These are phyloP conservation scores for Pterois miles DNA, from an alignment of 2,797 vertebrate genomes.

Conservation along the genomic window DNA sequence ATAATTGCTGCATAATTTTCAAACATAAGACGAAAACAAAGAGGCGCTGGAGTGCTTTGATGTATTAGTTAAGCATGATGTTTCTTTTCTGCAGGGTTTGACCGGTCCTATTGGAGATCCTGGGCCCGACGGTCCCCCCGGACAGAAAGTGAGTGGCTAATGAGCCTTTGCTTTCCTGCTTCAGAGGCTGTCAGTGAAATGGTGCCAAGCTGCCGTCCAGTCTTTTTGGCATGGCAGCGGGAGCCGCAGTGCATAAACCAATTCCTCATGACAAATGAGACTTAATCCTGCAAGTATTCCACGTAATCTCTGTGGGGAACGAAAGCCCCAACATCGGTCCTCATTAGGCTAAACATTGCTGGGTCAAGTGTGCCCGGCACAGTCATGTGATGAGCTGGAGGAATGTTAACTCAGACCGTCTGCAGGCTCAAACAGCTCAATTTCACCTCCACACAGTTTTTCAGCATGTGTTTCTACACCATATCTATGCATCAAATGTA, in stretches of 20 bases:
- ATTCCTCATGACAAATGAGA: constrained; percentile 82
- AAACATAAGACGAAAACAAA: background rate
- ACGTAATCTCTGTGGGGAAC: constrained; percentile 78
- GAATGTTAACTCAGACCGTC: constrained; percentile 70
- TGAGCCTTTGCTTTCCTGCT: constrained; percentile 64
- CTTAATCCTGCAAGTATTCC: constrained; percentile 79
- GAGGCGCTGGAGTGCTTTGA: background rate
- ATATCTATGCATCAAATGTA: constrained; percentile 5
- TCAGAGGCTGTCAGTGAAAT: constrained; percentile 59
- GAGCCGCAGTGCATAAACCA: constrained; percentile 72
- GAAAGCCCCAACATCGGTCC: constrained; percentile 62
- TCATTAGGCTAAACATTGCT: constrained; percentile 75
- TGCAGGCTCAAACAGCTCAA: constrained; percentile 28
- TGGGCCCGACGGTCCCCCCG: constrained; percentile 87
- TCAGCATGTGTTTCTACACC: background rate
- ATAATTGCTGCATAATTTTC: background rate
- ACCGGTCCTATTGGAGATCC: constrained; percentile 91
- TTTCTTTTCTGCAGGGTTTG: constrained; percentile 86
- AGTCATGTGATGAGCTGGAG: constrained; percentile 75
- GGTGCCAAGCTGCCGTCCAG: constrained; percentile 67
- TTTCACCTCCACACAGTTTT: constrained; percentile 24
- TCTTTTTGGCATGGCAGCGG: constrained; percentile 51
- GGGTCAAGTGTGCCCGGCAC: constrained; percentile 63
- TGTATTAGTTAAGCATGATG: constrained; percentile 51
- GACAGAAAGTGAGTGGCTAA: constrained; percentile 92